Conservation (phyloP, 2,113 vertebrate genomes). For the Grallaria varia region DNA sequence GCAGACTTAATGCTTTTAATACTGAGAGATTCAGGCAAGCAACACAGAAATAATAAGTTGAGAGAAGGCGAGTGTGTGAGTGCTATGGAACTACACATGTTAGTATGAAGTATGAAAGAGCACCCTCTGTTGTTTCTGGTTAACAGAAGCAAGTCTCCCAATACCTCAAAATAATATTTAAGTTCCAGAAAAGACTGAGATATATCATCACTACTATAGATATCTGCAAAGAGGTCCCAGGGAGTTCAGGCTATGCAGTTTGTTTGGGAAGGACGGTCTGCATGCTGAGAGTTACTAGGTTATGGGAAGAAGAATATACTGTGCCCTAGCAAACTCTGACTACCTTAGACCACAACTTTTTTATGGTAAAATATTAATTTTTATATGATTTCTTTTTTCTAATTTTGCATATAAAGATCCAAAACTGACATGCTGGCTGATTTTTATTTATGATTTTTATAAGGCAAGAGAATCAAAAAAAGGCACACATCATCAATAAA, state of each 20-base stretch:
- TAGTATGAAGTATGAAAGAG: slow-evolving; percentile 37
- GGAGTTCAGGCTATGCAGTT: neutral
- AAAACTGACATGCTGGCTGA: neutral
- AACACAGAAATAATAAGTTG: neutral
- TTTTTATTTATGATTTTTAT: neutral
- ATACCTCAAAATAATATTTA: slow-evolving; percentile 8
- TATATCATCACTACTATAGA: neutral
- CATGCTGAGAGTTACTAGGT: neutral
- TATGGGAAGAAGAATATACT: neutral
- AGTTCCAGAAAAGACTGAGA: neutral
- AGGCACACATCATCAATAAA: slow-evolving; percentile 32
- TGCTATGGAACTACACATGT: neutral
- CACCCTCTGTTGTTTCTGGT: slow-evolving; percentile 57
- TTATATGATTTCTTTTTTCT: no score
- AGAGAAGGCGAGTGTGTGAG: neutral
- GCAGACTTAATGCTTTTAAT: slow-evolving; percentile 9
- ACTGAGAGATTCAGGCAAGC: neutral
- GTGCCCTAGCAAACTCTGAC: neutral
- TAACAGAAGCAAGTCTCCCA: slow-evolving; percentile 8
- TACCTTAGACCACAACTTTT: neutral
- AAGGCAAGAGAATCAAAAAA: neutral
- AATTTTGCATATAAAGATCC: no score
- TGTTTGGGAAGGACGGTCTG: neutral
- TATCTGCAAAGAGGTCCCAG: neutral
- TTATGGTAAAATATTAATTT: neutral